phyloP scores from a whole-genome alignment of 2,888 invertebrate genomes.

The Mimas tiliae region DNA sequence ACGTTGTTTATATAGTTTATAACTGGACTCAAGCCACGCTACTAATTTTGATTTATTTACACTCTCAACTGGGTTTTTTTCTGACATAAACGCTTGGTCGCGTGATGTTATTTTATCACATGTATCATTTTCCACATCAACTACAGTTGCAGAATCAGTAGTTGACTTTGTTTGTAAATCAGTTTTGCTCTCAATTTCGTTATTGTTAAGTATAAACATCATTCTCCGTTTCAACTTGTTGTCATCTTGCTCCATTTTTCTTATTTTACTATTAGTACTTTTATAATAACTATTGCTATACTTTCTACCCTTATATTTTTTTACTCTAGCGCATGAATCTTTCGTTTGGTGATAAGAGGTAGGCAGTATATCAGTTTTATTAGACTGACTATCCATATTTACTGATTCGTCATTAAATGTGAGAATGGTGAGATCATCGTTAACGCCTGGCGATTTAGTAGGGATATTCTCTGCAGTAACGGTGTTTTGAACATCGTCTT shows the following conservation, averaged over 20 bases:
- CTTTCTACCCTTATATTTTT: slow-evolving; percentile 58
- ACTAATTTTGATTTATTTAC: slow-evolving; percentile 52
- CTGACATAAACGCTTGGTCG: neutral
- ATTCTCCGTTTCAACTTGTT: slow-evolving; percentile 56
- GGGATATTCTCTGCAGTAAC: neutral
- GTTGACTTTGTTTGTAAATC: neutral
- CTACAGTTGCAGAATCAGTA: neutral
- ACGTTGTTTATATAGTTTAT: slow-evolving; percentile 63
- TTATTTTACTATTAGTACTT: slow-evolving; percentile 60
- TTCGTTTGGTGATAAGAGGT: slow-evolving; percentile 30
- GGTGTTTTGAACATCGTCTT: neutral
- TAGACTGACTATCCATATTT: neutral
- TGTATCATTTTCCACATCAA: neutral
- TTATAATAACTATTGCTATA: slow-evolving; percentile 57
- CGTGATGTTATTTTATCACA: neutral
- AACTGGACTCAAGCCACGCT: slow-evolving; percentile 67
- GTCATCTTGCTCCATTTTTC: slow-evolving; percentile 69
- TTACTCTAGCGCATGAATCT: slow-evolving; percentile 55
- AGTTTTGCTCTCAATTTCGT: neutral
- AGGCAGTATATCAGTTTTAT: slow-evolving; percentile 8
- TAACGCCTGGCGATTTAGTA: neutral
- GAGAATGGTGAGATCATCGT: neutral
- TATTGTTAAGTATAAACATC: slow-evolving; percentile 35
- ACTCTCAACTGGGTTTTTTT: neutral
- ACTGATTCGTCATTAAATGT: neutral